Evolutionary conservation across 2,113 vertebrate species (phyloP), one percentile per base, ranked within the genome.

Genomic region (Ciconia stormi): DNA sequence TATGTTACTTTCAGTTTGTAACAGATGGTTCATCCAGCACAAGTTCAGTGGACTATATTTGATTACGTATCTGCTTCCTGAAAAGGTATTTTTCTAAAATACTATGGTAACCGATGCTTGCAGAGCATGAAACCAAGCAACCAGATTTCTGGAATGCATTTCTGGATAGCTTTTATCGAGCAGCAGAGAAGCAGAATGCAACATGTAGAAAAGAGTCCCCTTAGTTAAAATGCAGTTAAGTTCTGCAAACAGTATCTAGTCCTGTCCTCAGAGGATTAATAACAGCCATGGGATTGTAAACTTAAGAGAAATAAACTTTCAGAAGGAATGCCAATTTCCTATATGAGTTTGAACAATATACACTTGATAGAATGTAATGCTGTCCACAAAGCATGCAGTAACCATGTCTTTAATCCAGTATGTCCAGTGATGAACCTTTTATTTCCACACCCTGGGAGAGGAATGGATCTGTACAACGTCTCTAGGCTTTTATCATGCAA

Each of bases 11-110:
- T 72, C 29, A 74, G 25, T 91, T 87, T 82, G 44, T 96, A 95
- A 93, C 78, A 91, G 91, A 85, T 25, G 16, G 70, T 73, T 88
- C 78, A 82, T 93, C 93, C 85, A 87, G 49, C 74, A 77, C 73
- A 73, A n/a, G 74, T 90, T 77, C 58, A 69, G 40, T 29, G 53
- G 69, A 67, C 58, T 91, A 49, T 76, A 49, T 89, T 82, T 82
- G 44, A 92, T 94, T 94, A 79, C 1, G 4, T 73, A 87, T 79
- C 87, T 94, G 25, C 53, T 91, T 97, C 70, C 70, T 93, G 77
- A 91, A 93, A 93, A 97, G 67, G 70, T 94, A 63, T 93, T 97
- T 94, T 93, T 92, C 86, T 95, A 80, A 93, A 95, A 85, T 58
- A 27, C 81, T 95, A 69, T 94, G 87, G 93, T 82, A 93, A 94